phyloP scores from a whole-genome alignment of 2,113 vertebrate species.

The Gopherus flavomarginatus region DNA sequence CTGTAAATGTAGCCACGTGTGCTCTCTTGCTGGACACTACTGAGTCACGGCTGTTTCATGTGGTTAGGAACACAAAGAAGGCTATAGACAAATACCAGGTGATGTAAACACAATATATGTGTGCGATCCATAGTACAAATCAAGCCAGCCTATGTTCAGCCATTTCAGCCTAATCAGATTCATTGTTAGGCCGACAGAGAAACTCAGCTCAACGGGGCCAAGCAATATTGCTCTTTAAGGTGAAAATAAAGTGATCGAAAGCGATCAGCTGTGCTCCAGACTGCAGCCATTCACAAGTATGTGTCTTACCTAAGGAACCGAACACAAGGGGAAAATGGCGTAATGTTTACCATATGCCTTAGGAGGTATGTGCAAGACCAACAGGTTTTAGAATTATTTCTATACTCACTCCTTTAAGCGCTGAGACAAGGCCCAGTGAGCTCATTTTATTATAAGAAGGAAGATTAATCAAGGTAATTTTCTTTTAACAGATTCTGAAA shows the following conservation, averaged over 20 bases:
- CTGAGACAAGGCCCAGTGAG: not conserved
- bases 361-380: not conserved
- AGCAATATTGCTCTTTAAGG: not conserved
- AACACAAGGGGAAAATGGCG: fast-evolving
- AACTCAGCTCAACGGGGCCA: not conserved
- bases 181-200: constrained; percentile 18
- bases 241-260: not conserved
- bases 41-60: not conserved
- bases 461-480: not conserved
- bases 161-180: not conserved
- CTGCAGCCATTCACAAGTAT: not conserved
- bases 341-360: not conserved
- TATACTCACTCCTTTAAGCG: not conserved
- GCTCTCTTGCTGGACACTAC: fast-evolving
- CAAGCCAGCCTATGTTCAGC: not conserved
- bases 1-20: fast-evolving
- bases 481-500: not conserved
- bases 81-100: not conserved
- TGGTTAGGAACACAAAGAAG: not conserved
- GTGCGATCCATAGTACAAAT: not conserved
- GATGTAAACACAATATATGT: not conserved
- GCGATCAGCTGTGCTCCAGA: not conserved
- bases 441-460: not conserved
- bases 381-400: not conserved
- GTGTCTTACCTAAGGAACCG: not conserved